A percentile compares a stretch with the other conserved stretches of the same genome.
phyloP scores from a whole-genome alignment of 1,140 invertebrate species.

The Drosophila orena region DNA sequence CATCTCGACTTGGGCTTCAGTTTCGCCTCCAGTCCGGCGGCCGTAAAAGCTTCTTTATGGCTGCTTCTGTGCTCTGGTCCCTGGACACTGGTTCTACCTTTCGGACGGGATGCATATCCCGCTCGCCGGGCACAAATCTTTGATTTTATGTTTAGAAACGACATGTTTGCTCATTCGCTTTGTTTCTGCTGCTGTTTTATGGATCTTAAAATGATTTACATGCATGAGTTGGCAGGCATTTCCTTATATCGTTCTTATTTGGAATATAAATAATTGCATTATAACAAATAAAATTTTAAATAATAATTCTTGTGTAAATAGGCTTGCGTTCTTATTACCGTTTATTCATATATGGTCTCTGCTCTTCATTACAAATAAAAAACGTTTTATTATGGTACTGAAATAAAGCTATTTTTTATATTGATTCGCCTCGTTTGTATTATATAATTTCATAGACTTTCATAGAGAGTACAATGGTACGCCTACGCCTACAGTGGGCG shows the following conservation, averaged over 20 bases:
- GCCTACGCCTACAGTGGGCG: too few relatives aligned
- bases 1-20: constrained; percentile 50
- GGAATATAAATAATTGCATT: too few relatives aligned
- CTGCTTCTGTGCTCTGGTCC: constrained; percentile 60
- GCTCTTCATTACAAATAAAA: too few relatives aligned
- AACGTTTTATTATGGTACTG: too few relatives aligned
- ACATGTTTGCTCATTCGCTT: constrained; percentile 27
- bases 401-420: background rate
- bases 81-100: constrained; percentile 16
- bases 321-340: too few relatives aligned
- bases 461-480: background rate
- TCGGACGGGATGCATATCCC: constrained; percentile 2
- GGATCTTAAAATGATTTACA: constrained; percentile 14
- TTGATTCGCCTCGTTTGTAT: too few relatives aligned
- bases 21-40: constrained; percentile 59
- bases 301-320: too few relatives aligned
- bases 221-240: background rate
- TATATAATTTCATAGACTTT: too few relatives aligned
- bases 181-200: constrained; percentile 11
- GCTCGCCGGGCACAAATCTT: constrained; percentile 44
- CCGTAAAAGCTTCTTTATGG: constrained; percentile 76
- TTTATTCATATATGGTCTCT: too few relatives aligned
- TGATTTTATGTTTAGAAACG: constrained; percentile 35
- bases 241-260: too few relatives aligned
- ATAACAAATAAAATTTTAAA: too few relatives aligned